These are phyloP conservation scores for Apomyelois bistriatella DNA, from an alignment of 2,888 invertebrate genomes.

Conservation along the genomic window DNA sequence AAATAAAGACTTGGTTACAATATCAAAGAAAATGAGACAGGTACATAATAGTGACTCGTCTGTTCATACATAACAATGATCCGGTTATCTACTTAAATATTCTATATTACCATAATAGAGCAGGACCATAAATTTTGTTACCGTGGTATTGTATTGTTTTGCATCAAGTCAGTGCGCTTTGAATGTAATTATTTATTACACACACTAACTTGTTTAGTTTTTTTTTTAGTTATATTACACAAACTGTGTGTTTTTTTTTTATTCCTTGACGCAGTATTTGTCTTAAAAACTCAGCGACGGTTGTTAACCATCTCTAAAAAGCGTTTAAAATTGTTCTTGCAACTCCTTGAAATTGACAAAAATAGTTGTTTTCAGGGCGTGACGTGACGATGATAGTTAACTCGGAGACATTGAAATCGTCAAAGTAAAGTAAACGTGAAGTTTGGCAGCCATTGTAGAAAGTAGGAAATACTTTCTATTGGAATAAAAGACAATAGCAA, in stretches of 20 bases:
- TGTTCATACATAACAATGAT: slow-evolving; percentile 1
- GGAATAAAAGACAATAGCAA: slow-evolving; percentile 52
- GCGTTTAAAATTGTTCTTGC: slow-evolving; percentile 28
- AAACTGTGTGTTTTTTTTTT: no score
- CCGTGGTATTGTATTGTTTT: background rate
- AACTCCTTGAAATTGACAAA: slow-evolving; percentile 29
- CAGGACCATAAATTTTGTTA: background rate
- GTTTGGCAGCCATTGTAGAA: slow-evolving; percentile 53
- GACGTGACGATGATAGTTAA: slow-evolving; percentile 32
- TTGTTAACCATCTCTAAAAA: slow-evolving; percentile 16
- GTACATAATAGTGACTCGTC: background rate
- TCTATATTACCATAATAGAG: background rate
- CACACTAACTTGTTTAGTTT: background rate
- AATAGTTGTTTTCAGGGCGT: slow-evolving; percentile 27
- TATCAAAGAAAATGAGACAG: background rate
- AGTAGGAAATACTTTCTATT: slow-evolving; percentile 58
- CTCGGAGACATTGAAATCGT: slow-evolving; percentile 34
- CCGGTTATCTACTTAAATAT: slow-evolving; percentile 8
- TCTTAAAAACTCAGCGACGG: background rate
- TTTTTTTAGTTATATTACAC: no score
- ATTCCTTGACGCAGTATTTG: background rate
- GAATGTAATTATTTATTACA: background rate
- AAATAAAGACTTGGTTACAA: slow-evolving; percentile 15
- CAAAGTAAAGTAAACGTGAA: slow-evolving; percentile 57
- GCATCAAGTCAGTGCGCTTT: slow-evolving; percentile 1